Percentiles rank a stretch among this genome's conserved stretches.
These are phyloP conservation scores for Sterna hirundo DNA, from an alignment of 2,113 vertebrate species.

Conservation along the genomic window DNA sequence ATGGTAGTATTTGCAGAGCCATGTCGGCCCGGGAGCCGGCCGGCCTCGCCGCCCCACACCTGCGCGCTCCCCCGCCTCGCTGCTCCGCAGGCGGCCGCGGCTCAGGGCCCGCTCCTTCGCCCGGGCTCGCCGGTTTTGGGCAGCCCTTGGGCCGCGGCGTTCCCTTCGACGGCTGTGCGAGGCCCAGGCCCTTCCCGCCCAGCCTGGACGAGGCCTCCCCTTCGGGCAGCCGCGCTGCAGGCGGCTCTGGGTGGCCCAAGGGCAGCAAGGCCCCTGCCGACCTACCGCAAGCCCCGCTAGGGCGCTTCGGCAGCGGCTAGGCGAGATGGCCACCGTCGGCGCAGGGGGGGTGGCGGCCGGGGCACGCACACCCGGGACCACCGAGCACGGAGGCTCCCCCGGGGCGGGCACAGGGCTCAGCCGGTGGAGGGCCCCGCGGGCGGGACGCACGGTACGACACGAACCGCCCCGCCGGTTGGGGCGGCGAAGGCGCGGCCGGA, in stretches of 20 bases:
- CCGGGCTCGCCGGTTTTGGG: neutral
- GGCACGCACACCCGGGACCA: neutral
- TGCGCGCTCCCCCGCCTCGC: neutral
- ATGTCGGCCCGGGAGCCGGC: slow-evolving; percentile 9
- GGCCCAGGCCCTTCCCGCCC: fast-evolving
- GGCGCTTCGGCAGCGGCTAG: neutral
- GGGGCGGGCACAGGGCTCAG: neutral
- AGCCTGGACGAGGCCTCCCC: neutral
- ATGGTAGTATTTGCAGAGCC: slow-evolving; percentile 63
- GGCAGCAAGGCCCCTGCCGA: neutral
- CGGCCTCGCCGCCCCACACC: slow-evolving; percentile 47
- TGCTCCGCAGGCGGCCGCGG: neutral
- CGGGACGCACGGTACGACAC: no score
- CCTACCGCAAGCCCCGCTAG: no score
- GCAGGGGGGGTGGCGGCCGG: neutral
- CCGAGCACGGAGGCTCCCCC: neutral
- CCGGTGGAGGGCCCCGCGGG: neutral
- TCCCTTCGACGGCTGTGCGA: neutral
- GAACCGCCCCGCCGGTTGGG: neutral
- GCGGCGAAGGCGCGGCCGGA: neutral
- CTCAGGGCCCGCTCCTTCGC: neutral
- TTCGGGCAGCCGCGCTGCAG: fast-evolving
- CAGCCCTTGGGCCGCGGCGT: no score
- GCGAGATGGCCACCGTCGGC: neutral
- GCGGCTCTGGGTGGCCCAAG: neutral